Percentiles rank a stretch among this genome's conserved stretches.
Conservation (phyloP, 2,113 vertebrate genomes). For the Platycercus adscitus region DNA sequence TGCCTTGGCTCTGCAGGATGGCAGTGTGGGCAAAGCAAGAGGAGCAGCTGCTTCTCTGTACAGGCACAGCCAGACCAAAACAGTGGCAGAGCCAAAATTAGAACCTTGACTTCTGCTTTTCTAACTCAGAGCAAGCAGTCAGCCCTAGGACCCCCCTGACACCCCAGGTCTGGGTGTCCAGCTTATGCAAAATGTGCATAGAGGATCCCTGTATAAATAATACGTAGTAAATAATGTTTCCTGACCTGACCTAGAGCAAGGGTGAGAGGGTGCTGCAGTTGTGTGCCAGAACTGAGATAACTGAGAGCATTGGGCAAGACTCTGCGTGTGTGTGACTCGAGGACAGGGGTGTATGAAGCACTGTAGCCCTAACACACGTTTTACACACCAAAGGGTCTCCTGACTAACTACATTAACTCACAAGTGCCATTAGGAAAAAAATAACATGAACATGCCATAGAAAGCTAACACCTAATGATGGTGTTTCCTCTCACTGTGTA, state of each 20-base stretch:
- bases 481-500: not conserved
- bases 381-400: not conserved
- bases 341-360: not conserved
- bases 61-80: not conserved
- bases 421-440: not conserved
- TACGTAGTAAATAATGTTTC: not conserved
- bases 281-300: not conserved
- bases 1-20: not conserved
- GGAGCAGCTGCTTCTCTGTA: not conserved
- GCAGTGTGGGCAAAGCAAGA: not conserved
- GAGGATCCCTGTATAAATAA: not conserved
- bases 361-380: not conserved
- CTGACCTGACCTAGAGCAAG: not conserved
- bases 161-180: not conserved
- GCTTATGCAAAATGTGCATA: fast-evolving
- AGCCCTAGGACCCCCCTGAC: too few species aligned
- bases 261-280: not conserved
- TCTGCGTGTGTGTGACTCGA: fast-evolving
- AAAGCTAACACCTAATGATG: not conserved
- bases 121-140: fast-evolving
- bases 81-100: not conserved
- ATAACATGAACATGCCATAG: not conserved
- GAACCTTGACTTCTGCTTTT: slow-evolving; percentile 32
- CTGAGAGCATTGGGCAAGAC: not conserved
- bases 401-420: not conserved